Base-by-base conservation (phyloP, 1,140 invertebrate genomes). In the Semibalanus balanoides region DNA sequence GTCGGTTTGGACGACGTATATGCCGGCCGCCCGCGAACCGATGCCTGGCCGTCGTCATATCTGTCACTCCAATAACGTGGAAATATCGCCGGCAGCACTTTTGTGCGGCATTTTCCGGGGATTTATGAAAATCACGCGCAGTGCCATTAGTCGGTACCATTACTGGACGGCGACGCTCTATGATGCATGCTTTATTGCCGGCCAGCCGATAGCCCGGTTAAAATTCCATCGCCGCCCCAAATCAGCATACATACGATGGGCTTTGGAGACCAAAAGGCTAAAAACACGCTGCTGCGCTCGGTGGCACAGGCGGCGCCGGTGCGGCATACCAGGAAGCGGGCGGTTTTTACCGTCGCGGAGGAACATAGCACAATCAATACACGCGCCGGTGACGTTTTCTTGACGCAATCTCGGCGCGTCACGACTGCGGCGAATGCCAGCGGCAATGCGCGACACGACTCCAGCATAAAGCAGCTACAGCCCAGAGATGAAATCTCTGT, bases 191-290 rank as follows among this genome's bases (percentile, higher is more conserved):
- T 64, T 64, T 64, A 64, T 64, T 1, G 22, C 51, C 51, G 22
- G 11, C 9, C 22, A 19, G 51, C 51, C 51, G 51, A 64, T 64
- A 25, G 51, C 51, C 22, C 51, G 51, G 51, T 64, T 64, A 64
- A 64, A 64, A 64, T 64, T 64, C 51, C 51, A 64, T 64, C 51
- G 51, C 51, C 51, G 51, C 51, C 22, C 22, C 14, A 64, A 64
- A 64, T 64, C 51, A 64, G 51, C 51, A 64, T 64, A 64, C 51
- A 64, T 64, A 64, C 51, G 51, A 64, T 64, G 51, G 51, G 51
- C 51, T 64, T 64, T 64, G 51, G 51, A 64, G 51, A 64, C 51
- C 51, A 19, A 64, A 64, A 64, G 3, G 51, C 7, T 25, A 64
- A 64, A 64, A 64, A 64, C 51, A 64, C 51, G 51, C 51, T 1